Base-by-base conservation (phyloP, 1,140 invertebrate species). In the Lucilia cuprina region DNA sequence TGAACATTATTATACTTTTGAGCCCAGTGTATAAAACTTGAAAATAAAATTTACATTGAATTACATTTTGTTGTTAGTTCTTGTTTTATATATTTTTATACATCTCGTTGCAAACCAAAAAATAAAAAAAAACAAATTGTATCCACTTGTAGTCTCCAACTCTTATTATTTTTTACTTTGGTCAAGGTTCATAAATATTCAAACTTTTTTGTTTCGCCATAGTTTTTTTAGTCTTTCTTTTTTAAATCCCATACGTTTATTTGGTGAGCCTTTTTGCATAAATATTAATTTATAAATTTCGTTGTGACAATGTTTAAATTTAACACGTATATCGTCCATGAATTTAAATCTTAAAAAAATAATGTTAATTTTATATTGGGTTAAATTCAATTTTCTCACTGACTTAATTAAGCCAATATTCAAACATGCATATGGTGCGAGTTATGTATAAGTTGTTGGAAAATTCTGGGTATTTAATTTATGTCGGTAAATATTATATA, bases 151-250 rank as follows among this genome's bases (percentile, higher is more conserved):
- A 80, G 77, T 80, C 41, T 80, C 17, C 19, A 80, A 49, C 19
- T 80, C 77, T 80, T 70, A 19, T 2, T 70, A 70, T 19, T 70
- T 70, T 78, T 80, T 80, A 19, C 14, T 80, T 49, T 80, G 77
- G 77, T 80, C 77, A 80, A 78, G 77, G 41, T 50, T 80, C 77
- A 80, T 80, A 80, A 80, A 80, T 80, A 80, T 80, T 80, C 77
- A 80, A 80, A 80, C 10, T 13, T 70, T 70, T 70, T 70, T 70
- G 19, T 70, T 70, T 70, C 21, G 21, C 41, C 41, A 10, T 41
- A 41, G 7, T 21, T 70, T 70, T 25, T 70, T 70, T 70, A 1
- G 5, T 21, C 1, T 21, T 60, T 60, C n/a, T 21, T 60, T 60
- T 60, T 21, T 19, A 70, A 70, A 70, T 70, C 19, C 65, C 65